Evolutionary conservation across 2,888 invertebrate species (phyloP).

Genomic region (Cetonia aurata): DNA sequence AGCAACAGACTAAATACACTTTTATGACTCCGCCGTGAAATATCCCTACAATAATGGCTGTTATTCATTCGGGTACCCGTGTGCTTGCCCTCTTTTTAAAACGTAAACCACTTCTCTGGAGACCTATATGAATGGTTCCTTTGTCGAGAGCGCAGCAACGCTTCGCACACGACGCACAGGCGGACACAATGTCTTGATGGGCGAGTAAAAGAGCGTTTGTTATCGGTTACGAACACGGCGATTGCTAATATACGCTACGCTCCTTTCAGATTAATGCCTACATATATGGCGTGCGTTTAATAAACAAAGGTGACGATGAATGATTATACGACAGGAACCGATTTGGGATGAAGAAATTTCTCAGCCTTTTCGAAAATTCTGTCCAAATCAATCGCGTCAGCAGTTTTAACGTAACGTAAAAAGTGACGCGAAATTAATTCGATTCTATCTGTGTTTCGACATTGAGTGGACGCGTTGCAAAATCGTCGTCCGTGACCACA

Average conservation of each 20-base stretch:
- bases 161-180: not conserved
- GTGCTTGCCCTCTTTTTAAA: constrained; percentile 9
- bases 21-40: constrained; percentile 39
- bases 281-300: constrained; percentile 2
- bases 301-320: constrained; percentile 36
- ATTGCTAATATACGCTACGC: constrained; percentile 24
- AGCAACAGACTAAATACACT: constrained; percentile 41
- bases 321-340: not conserved
- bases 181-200: constrained; percentile 15
- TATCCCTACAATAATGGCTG: constrained; percentile 30
- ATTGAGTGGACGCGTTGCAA: too few relatives aligned
- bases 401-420: too few relatives aligned
- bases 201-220: constrained; percentile 22
- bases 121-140: constrained; percentile 30
- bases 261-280: constrained; percentile 9
- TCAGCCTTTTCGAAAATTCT: too few relatives aligned
- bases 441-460: too few relatives aligned
- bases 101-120: constrained; percentile 34
- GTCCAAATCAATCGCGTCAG: too few relatives aligned
- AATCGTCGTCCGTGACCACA: too few relatives aligned
- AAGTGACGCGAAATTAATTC: too few relatives aligned
- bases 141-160: constrained; percentile 11
- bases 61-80: constrained; percentile 26
- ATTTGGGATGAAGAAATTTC: not conserved
- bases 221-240: constrained; percentile 12